Evolutionary conservation across 64 coral and sea anemone genomes (phyloP).

Genomic region (Montipora foliosa): DNA sequence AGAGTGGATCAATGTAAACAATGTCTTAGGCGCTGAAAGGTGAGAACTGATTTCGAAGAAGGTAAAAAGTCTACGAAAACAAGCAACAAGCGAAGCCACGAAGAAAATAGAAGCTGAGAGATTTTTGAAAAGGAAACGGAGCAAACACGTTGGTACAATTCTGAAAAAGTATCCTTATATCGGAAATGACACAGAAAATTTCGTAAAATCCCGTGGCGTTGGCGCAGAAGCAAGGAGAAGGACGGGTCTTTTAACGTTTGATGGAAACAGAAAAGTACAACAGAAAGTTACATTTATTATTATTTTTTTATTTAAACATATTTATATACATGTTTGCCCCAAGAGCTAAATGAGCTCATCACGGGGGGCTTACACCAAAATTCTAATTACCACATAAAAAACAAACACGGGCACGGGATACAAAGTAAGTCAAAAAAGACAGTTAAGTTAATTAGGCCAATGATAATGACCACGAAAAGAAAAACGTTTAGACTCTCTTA

Average conservation of each 20-base stretch:
- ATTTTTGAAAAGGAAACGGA: background rate
- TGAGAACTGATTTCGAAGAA: slow-evolving; percentile 33
- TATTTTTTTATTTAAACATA: no score
- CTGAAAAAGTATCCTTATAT: background rate
- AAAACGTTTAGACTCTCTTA: no score
- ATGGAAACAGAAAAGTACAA: slow-evolving; percentile 34
- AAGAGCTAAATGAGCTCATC: no score
- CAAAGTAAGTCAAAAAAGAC: no score
- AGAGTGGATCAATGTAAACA: slow-evolving; percentile 11
- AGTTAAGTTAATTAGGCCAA: no score
- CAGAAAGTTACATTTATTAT: background rate
- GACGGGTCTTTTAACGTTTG: background rate
- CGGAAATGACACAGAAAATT: background rate
- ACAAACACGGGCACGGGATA: no score
- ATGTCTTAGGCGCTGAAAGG: slow-evolving; percentile 19
- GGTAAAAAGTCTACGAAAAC: slow-evolving; percentile 37
- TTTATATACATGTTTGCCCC: no score
- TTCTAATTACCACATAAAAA: no score
- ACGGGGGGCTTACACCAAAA: no score
- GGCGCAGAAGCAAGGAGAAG: background rate
- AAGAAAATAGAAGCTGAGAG: slow-evolving; percentile 30
- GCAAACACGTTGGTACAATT: background rate
- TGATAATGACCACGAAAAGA: no score
- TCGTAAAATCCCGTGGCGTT: background rate
- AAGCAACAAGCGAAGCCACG: slow-evolving; percentile 3